Conservation (phyloP, 2,888 invertebrate genomes). For the Cryptosula pallasiana region DNA sequence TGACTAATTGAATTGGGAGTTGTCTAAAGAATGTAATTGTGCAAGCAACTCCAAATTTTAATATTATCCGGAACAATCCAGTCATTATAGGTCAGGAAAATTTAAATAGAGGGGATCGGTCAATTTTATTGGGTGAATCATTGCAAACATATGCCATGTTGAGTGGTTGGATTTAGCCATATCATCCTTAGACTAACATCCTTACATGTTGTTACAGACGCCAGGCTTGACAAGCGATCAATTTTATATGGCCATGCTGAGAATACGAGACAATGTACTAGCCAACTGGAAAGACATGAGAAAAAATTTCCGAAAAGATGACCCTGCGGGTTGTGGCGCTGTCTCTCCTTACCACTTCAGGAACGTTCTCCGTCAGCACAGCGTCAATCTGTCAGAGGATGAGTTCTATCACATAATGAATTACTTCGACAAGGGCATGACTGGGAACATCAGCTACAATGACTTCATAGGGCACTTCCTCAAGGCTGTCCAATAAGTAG, state of each 20-base stretch:
- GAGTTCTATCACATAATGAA: slow-evolving; percentile 46
- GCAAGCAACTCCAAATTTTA: too few relatives aligned
- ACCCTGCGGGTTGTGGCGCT: slow-evolving; percentile 34
- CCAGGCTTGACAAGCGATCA: slow-evolving; percentile 11
- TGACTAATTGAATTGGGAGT: too few relatives aligned
- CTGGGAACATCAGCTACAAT: slow-evolving; percentile 44
- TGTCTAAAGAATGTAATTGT: too few relatives aligned
- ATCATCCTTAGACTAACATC: too few relatives aligned
- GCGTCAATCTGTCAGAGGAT: slow-evolving; percentile 44
- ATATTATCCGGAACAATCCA: too few relatives aligned
- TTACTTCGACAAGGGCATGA: slow-evolving; percentile 40
- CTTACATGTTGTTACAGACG: too few relatives aligned
- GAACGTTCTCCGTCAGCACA: slow-evolving; percentile 40
- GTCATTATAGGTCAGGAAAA: too few relatives aligned
- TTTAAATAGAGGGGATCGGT: too few relatives aligned
- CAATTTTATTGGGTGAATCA: too few relatives aligned
- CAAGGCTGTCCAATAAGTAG: slow-evolving; percentile 25
- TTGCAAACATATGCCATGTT: too few relatives aligned
- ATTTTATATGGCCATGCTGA: slow-evolving; percentile 30
- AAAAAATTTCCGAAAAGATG: slow-evolving; percentile 37
- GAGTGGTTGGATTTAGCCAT: too few relatives aligned
- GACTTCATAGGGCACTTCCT: slow-evolving; percentile 44
- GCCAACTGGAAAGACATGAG: slow-evolving; percentile 50
- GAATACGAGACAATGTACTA: slow-evolving; percentile 38
- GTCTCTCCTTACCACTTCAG: slow-evolving; percentile 40